These are phyloP conservation scores for Rostratula benghalensis DNA, from an alignment of 2,113 vertebrate genomes.

Conservation along the genomic window DNA sequence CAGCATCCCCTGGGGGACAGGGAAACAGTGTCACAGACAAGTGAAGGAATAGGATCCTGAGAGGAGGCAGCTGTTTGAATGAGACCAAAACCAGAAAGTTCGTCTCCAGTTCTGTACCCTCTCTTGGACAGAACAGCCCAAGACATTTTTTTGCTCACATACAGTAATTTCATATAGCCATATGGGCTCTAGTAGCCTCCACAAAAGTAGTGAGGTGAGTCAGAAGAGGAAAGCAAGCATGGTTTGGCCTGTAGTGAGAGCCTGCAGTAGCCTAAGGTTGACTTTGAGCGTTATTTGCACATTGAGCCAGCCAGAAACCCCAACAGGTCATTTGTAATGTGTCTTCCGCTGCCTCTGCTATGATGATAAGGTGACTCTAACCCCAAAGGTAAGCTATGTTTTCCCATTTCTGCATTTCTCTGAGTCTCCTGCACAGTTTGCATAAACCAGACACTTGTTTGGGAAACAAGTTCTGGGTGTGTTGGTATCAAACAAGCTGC, in stretches of 20 bases:
- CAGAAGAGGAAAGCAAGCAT: not conserved
- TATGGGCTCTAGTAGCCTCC: not conserved
- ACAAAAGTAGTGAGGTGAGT: not conserved
- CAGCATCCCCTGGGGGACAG: not conserved
- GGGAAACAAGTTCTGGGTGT: not conserved
- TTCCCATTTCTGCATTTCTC: not conserved
- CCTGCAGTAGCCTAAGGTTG: not conserved
- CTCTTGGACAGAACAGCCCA: not conserved
- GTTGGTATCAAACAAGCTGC: not conserved
- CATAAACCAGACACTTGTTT: not conserved
- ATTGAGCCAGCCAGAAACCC: not conserved
- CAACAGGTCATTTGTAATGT: not conserved
- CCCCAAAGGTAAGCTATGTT: not conserved
- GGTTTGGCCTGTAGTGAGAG: not conserved
- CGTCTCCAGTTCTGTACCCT: not conserved
- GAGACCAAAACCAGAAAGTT: not conserved
- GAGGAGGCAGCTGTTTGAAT: not conserved
- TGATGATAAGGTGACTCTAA: not conserved
- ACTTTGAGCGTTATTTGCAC: not conserved
- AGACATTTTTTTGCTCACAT: not conserved
- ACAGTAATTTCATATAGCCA: not conserved
- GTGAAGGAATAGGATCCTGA: not conserved
- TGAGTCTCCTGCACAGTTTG: not conserved
- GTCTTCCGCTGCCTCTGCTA: not conserved
- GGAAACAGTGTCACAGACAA: accelerated